phyloP scores from a whole-genome alignment of 2,888 invertebrate species.

The Pinctada fucata region DNA sequence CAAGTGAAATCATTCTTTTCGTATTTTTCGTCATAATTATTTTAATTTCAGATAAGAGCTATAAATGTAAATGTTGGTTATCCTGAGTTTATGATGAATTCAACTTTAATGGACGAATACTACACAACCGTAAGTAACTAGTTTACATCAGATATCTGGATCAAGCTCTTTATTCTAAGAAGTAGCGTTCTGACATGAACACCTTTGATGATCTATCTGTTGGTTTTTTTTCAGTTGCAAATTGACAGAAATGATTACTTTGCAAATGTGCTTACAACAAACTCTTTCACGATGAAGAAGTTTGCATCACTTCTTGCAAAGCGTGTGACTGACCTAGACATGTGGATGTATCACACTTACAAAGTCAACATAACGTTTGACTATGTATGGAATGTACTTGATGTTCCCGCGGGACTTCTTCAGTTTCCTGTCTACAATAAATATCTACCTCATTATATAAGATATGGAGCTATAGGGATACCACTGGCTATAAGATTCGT shows the following conservation, averaged over 20 bases:
- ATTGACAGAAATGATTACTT: neutral
- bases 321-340: neutral
- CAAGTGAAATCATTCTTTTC: no score
- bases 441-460: neutral
- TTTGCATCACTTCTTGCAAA: neutral
- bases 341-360: neutral
- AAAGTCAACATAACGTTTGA: neutral
- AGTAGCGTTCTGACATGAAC: no score
- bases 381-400: neutral
- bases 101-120: neutral
- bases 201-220: no score
- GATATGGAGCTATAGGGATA: neutral
- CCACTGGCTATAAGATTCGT: neutral
- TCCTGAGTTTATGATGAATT: neutral
- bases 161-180: no score
- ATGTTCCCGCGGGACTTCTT: neutral
- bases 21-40: neutral
- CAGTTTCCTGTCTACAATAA: neutral
- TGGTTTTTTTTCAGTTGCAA: neutral
- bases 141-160: no score
- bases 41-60: conserved; percentile 1
- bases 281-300: neutral
- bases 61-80: neutral
- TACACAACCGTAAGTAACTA: neutral
- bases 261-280: neutral